Conservation (phyloP, 1,140 invertebrate genomes). For the Bombus pascuorum region DNA sequence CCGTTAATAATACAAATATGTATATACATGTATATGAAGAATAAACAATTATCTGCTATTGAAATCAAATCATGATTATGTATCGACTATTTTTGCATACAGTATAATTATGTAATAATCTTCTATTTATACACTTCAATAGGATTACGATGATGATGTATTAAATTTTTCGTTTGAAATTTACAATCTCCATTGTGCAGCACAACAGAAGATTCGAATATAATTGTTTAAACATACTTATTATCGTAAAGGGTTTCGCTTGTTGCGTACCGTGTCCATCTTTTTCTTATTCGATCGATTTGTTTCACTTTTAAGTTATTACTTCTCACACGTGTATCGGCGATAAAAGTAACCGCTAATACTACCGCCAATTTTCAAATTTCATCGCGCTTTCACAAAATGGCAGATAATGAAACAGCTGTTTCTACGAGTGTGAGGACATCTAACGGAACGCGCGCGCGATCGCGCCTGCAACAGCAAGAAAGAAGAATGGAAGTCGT, state of each 20-base stretch:
- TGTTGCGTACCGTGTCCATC: background rate
- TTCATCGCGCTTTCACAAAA: slow-evolving; percentile 43
- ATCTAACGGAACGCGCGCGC: slow-evolving; percentile 67
- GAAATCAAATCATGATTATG: background rate
- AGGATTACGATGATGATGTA: background rate
- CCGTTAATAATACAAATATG: background rate
- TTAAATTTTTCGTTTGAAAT: background rate
- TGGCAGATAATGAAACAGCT: slow-evolving; percentile 66
- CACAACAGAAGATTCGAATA: background rate
- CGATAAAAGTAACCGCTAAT: background rate
- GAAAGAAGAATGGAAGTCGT: slow-evolving; percentile 47
- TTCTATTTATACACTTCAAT: background rate
- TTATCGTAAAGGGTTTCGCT: background rate
- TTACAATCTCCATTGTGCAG: background rate
- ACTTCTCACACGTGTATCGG: background rate
- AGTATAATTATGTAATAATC: background rate
- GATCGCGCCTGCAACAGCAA: slow-evolving; percentile 49
- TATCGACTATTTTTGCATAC: background rate
- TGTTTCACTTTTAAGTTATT: background rate
- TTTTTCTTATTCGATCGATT: background rate
- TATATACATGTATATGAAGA: too few species aligned
- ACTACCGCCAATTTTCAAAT: slow-evolving; percentile 53
- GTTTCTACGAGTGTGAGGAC: slow-evolving; percentile 55
- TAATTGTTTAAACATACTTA: background rate
- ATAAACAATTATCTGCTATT: background rate